Percentiles rank a stretch among this genome's conserved stretches.
Evolutionary conservation across 30 jellyfish, hydroid and myxozoan genomes (phyloP).

Genomic region (Aurelia coerulea): DNA sequence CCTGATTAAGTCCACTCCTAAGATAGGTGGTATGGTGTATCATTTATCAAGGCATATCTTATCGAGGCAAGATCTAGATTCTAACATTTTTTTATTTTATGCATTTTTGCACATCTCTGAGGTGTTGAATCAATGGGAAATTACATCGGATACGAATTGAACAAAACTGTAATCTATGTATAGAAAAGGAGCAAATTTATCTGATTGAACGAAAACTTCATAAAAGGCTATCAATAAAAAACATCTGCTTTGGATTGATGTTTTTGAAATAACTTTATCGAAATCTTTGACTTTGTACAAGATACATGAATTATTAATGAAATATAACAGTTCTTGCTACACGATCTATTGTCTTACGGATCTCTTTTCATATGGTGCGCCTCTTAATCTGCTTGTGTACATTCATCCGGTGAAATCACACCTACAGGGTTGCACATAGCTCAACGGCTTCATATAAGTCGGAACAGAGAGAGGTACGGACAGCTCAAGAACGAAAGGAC

Average conservation of each 20-base stretch:
- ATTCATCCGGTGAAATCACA: constrained; percentile 47
- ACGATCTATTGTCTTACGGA: constrained; percentile 13
- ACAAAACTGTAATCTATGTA: constrained; percentile 31
- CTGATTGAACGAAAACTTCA: constrained; percentile 28
- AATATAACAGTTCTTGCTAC: constrained; percentile 43
- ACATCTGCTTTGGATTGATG: constrained; percentile 41
- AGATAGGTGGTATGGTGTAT: neutral
- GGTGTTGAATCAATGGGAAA: constrained; percentile 31
- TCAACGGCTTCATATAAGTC: constrained; percentile 29
- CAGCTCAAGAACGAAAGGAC: constrained; percentile 14
- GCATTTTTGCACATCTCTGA: neutral
- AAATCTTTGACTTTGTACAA: constrained; percentile 35
- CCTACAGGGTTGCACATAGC: constrained; percentile 42
- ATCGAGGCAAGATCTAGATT: neutral
- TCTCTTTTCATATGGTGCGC: constrained; percentile 14
- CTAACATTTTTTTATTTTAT: neutral
- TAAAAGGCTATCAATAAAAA: constrained; percentile 53
- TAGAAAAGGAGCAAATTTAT: constrained; percentile 22
- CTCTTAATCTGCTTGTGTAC: constrained; percentile 24
- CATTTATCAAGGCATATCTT: neutral
- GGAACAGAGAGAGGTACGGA: neutral
- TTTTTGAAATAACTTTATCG: constrained; percentile 25
- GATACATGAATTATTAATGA: constrained; percentile 28
- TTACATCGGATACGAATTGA: constrained; percentile 25
- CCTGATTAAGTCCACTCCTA: neutral